These are phyloP conservation scores for Erynnis tages DNA, from an alignment of 2,888 invertebrate genomes.

Conservation along the genomic window DNA sequence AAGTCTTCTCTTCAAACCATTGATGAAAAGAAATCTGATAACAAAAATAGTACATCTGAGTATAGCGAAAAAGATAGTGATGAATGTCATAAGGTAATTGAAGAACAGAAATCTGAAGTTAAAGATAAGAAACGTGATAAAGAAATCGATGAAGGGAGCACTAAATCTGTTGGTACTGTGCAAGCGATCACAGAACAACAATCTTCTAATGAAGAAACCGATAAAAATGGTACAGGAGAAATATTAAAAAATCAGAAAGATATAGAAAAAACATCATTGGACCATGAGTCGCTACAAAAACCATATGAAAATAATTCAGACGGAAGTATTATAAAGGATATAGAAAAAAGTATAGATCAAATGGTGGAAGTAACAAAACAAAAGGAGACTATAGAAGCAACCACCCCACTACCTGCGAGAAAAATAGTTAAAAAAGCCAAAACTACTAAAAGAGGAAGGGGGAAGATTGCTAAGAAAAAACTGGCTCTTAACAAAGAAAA, in stretches of 20 bases:
- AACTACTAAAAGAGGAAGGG: slow-evolving; percentile 36
- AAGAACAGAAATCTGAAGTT: background rate
- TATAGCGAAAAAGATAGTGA: background rate
- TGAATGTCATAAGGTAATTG: background rate
- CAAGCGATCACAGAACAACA: too few relatives aligned
- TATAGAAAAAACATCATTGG: too few relatives aligned
- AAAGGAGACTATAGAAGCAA: background rate
- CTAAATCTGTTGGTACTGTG: too few relatives aligned
- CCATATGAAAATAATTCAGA: too few relatives aligned
- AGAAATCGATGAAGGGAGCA: too few relatives aligned
- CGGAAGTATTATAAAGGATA: too few relatives aligned
- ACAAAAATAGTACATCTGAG: background rate
- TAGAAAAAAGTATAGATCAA: too few relatives aligned
- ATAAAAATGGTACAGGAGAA: too few relatives aligned
- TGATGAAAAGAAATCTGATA: background rate
- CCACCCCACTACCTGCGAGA: background rate
- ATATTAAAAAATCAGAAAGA: too few relatives aligned
- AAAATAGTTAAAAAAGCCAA: slow-evolving; percentile 6
- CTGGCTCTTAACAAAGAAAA: slow-evolving; percentile 31
- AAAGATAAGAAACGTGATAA: too few relatives aligned
- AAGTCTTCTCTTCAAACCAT: background rate
- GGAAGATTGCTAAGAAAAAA: slow-evolving; percentile 30
- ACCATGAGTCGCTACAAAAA: too few relatives aligned
- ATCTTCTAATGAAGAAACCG: too few relatives aligned
- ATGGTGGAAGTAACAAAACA: slow-evolving; percentile 5